Conservation (phyloP, 2,113 vertebrate species). For the Lipotes vexillifer region DNA sequence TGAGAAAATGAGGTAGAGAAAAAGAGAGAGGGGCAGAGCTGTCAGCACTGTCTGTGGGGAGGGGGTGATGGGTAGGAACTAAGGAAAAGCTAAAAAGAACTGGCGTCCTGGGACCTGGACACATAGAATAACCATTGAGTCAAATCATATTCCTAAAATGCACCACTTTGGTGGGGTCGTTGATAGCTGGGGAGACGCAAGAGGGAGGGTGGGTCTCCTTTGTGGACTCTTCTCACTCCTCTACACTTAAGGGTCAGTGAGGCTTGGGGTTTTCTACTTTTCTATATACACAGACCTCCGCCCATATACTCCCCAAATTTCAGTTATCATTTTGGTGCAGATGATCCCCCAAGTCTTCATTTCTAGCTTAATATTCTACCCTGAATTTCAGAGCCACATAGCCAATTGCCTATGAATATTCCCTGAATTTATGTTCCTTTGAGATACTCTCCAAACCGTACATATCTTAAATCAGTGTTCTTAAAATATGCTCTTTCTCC, state of each 20-base stretch:
- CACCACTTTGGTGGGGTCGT: not conserved
- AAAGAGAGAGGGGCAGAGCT: not conserved
- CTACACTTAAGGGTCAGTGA: not conserved
- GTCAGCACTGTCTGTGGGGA: not conserved
- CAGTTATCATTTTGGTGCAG: not conserved
- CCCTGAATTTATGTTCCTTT: not conserved
- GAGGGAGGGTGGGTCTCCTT: not conserved
- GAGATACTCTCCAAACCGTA: not conserved
- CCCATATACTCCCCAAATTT: not conserved
- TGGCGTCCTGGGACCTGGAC: not conserved
- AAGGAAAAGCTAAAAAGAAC: not conserved
- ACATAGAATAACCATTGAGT: not conserved
- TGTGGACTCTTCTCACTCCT: not conserved
- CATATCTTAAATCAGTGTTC: not conserved
- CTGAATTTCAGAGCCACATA: not conserved
- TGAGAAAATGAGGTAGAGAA: not conserved
- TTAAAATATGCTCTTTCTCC: not conserved
- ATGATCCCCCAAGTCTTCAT: not conserved
- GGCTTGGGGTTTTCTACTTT: not conserved
- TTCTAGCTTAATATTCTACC: not conserved
- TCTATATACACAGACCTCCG: not conserved
- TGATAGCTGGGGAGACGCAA: not conserved
- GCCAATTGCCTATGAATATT: not conserved
- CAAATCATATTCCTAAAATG: not conserved
- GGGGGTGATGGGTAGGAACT: not conserved